Evolutionary conservation across 2,797 vertebrate genomes (phyloP).

Genomic region (Falco concolor): DNA sequence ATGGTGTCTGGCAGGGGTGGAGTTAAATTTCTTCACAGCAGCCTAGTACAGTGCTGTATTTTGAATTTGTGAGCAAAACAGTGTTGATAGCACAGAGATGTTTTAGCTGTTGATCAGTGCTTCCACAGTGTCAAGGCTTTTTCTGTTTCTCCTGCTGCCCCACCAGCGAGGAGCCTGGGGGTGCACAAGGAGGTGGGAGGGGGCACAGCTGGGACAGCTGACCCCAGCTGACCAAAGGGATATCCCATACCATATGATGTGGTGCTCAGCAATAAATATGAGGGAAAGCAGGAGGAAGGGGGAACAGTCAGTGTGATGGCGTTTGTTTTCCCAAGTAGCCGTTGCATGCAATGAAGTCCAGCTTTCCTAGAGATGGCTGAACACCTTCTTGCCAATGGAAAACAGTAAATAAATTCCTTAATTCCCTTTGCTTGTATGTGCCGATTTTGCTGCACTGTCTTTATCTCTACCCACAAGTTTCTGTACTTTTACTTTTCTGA

Average conservation of each 20-base stretch:
- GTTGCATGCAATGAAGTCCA: rapidly evolving
- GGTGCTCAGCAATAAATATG: background rate
- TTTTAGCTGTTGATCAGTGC: background rate
- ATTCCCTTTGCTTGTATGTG: rapidly evolving
- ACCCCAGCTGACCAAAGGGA: background rate
- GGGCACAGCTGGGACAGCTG: background rate
- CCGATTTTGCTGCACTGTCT: background rate
- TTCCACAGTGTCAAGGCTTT: background rate
- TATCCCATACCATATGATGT: background rate
- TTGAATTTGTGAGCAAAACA: background rate
- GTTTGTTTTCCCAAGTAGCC: background rate
- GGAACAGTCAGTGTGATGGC: rapidly evolving
- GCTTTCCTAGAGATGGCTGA: background rate
- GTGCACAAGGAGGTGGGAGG: background rate
- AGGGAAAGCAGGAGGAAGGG: background rate
- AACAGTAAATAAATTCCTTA: background rate
- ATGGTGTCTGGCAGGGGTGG: background rate
- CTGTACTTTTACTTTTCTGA: background rate
- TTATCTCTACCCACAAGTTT: background rate
- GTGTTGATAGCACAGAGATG: background rate
- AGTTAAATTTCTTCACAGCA: background rate
- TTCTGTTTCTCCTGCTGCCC: background rate
- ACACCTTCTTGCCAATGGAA: rapidly evolving
- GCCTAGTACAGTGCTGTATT: background rate
- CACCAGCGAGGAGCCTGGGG: rapidly evolving